phyloP scores from a whole-genome alignment of 2,113 vertebrate genomes.

The Mobula hypostoma region DNA sequence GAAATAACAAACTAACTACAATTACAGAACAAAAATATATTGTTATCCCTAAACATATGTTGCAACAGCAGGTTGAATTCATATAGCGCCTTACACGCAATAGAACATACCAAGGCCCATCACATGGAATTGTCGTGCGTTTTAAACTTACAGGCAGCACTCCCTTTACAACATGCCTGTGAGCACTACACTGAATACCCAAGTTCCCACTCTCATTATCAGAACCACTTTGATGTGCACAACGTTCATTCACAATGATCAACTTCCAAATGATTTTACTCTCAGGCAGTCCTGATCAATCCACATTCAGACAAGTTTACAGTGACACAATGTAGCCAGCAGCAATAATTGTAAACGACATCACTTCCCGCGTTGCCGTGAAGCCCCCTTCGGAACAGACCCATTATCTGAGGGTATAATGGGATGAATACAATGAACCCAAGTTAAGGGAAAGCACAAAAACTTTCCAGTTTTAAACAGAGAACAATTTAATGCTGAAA shows the following conservation, averaged over 20 bases:
- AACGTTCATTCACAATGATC: background rate
- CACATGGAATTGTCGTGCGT: background rate
- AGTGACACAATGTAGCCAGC: background rate
- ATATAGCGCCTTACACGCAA: background rate
- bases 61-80: background rate
- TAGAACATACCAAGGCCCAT: background rate
- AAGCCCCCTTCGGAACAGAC: background rate
- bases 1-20: background rate
- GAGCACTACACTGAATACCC: background rate
- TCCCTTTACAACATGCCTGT: background rate
- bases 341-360: background rate
- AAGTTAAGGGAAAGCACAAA: background rate
- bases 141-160: background rate
- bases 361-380: background rate
- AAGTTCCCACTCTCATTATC: background rate
- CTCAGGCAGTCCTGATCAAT: background rate
- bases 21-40: background rate
- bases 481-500: background rate
- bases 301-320: background rate
- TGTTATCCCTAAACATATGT: background rate
- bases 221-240: background rate
- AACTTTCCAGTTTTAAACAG: background rate
- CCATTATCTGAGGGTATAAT: background rate
- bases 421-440: background rate
- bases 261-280: background rate